Base-by-base conservation (phyloP, 2,888 invertebrate genomes). In the Ormyrus nitidulus region DNA sequence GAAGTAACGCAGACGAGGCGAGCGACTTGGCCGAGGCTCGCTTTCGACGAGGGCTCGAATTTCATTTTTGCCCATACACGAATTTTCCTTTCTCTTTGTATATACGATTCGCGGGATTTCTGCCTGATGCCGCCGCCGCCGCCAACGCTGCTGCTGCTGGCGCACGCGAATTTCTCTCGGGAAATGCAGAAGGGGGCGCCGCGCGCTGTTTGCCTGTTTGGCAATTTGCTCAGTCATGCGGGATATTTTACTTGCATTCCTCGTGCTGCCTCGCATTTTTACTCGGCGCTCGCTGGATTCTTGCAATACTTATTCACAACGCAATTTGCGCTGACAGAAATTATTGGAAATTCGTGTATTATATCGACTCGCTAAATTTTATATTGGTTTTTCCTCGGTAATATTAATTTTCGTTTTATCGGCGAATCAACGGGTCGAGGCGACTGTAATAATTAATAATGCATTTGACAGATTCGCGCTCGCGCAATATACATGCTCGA, bases 1-100 rank as follows among this genome's bases (percentile, higher is more conserved):
- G 72, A 81, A 81, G 80, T 81, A 81, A 77, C 19, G 19, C 72
- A 75, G 79, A 68, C 69, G 73, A 66, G 53, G 56, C 65, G 62
- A 49, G 59, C 7, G 69, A 48, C 68, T 13, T 19, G 48, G 11
- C 7, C 76, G 44, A 49, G 19, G 51, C 49, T 49, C 53, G 11
- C 49, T 64, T 79, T 78, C 75, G 66, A 70, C 78, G 62, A 74
- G 53, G 53, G 61, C 66, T 78, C 34, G 79, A 71, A 65, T 79
- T 81, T 75, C 68, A 76, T 75, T 76, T 79, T 81, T 58, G 56
- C 54, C 70, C 49, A 49, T 46, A 54, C 49, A 65, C 13, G 51
- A 58, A 46, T 51, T 77, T 71, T 77, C 58, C 56, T 65, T 65
- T 58, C 70, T 71, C 51, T 77, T 71, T 77, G 71, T 65, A 34